These are phyloP conservation scores for Danio tinwini DNA, from an alignment of 2,797 vertebrate genomes.

Conservation along the genomic window DNA sequence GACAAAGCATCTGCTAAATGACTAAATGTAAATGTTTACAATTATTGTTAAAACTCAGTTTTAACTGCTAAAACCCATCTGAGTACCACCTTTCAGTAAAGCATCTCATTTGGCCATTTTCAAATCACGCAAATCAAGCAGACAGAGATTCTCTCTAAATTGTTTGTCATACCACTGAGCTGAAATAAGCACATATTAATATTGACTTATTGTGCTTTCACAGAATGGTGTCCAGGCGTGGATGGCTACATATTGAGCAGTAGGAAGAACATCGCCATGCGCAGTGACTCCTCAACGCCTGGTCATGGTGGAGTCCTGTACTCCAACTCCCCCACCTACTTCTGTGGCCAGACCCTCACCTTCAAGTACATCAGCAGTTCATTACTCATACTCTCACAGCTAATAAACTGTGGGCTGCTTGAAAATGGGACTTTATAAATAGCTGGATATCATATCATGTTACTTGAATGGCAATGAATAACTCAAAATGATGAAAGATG, in stretches of 20 bases:
- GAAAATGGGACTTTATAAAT: background rate
- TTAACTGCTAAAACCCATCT: too few species aligned
- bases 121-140: background rate
- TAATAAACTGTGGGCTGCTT: background rate
- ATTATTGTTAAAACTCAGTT: too few species aligned
- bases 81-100: background rate
- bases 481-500: background rate
- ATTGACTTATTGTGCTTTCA: conserved; percentile 24
- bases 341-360: conserved; percentile 93
- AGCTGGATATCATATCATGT: conserved; percentile 20
- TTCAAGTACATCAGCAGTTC: conserved; percentile 82
- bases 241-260: conserved; percentile 97
- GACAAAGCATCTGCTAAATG: too few species aligned
- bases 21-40: too few species aligned
- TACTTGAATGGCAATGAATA: background rate
- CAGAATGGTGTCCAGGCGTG: conserved; percentile 90
- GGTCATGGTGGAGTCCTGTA: conserved; percentile 85
- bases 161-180: background rate
- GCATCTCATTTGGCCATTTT: background rate
- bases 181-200: too few species aligned
- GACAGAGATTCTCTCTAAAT: background rate
- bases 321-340: conserved; percentile 90
- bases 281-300: conserved; percentile 83
- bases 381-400: background rate
- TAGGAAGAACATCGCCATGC: conserved; percentile 91